phyloP scores from a whole-genome alignment of 2,888 invertebrate genomes.

The Thecophora atra region DNA sequence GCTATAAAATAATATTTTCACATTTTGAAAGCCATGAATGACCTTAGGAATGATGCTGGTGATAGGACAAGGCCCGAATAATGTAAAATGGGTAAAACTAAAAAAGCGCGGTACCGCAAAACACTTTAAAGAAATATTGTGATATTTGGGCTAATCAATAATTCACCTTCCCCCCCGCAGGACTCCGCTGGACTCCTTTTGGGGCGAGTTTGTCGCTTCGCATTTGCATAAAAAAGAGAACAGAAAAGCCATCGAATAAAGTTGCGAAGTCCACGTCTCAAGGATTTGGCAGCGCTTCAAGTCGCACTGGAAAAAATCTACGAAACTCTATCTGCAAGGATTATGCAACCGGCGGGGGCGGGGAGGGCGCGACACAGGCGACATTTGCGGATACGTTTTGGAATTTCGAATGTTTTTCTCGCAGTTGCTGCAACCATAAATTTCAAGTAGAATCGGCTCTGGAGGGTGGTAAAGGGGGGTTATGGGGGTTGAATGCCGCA shows the following conservation, averaged over 20 bases:
- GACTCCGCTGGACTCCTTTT: slow-evolving; percentile 2
- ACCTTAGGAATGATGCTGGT: too few relatives aligned
- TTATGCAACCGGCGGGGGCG: slow-evolving; percentile 24
- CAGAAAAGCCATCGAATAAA: slow-evolving; percentile 3
- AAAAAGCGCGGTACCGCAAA: too few relatives aligned
- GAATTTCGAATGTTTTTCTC: slow-evolving; percentile 17
- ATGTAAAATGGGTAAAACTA: too few relatives aligned
- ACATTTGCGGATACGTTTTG: slow-evolving; percentile 37
- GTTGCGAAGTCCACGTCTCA: slow-evolving; percentile 29
- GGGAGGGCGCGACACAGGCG: slow-evolving; percentile 30
- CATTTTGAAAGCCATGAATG: too few relatives aligned
- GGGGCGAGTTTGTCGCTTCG: not conserved
- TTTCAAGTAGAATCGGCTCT: slow-evolving; percentile 11
- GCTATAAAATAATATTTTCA: too few relatives aligned
- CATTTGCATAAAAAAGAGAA: slow-evolving; percentile 26
- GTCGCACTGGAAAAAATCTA: slow-evolving; percentile 3
- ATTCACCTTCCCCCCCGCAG: too few relatives aligned
- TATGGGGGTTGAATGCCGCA: not conserved
- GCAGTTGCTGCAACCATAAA: slow-evolving; percentile 31
- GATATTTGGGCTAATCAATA: too few relatives aligned
- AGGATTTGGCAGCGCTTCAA: slow-evolving; percentile 48
- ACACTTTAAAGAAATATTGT: too few relatives aligned
- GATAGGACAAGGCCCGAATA: too few relatives aligned
- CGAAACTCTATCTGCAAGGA: slow-evolving; percentile 22
- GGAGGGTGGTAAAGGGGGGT: too few relatives aligned